These are phyloP conservation scores for Lucilia sericata DNA, from an alignment of 1,140 invertebrate genomes.

Conservation along the genomic window DNA sequence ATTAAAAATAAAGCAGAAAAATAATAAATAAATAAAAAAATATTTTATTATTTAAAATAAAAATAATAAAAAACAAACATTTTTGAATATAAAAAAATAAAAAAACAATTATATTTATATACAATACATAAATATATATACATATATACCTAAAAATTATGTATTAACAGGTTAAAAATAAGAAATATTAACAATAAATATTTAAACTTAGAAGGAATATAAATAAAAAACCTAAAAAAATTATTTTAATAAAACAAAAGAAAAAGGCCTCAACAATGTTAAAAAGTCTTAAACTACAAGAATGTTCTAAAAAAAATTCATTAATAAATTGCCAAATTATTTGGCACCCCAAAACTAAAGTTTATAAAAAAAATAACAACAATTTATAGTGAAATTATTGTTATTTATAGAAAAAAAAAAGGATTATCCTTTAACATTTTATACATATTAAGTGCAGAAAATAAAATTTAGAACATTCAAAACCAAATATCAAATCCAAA, in stretches of 20 bases:
- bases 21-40: not conserved
- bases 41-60: conserved; percentile 35
- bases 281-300: not conserved
- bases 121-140: conserved; percentile 28
- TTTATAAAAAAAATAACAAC: not conserved
- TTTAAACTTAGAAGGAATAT: not conserved
- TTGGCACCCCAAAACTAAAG: not conserved
- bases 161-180: not conserved
- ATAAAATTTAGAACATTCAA: no score
- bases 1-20: conserved; percentile 19
- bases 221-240: not conserved
- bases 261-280: conserved; percentile 44
- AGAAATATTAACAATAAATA: not conserved
- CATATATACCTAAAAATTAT: conserved; percentile 23
- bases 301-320: not conserved
- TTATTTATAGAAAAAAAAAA: not conserved
- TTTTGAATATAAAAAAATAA: conserved; percentile 24
- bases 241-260: not conserved
- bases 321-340: not conserved
- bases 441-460: no score
- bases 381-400: not conserved
- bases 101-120: conserved; percentile 40
- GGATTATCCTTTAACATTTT: no score
- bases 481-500: no score
- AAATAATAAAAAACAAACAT: conserved; percentile 20